Base-by-base conservation (phyloP, 2,888 invertebrate genomes). In the Aelia acuminata region DNA sequence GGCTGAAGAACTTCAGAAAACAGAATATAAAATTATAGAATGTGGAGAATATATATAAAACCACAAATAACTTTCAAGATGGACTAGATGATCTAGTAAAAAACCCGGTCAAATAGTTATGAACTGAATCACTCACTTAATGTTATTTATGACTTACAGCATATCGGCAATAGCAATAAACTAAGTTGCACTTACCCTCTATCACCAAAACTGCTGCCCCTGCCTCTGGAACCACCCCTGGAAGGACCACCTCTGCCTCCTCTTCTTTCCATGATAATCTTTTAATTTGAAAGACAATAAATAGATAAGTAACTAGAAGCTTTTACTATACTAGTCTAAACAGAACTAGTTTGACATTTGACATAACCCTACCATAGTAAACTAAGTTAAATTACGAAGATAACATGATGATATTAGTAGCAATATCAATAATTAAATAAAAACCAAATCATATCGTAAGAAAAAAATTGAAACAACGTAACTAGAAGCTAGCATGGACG, bases 201-300 rank as follows among this genome's bases (percentile, higher is more conserved):
- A 8, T 87, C 87, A 15, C 70, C 70, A 70, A 48, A 75, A 49
- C 49, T 50, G 53, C 85, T 53, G 49, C 87, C 70, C 48, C 87
- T 47, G n/a, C 87, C 75, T 63, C 70, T 26, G 4, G 87, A 75
- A 3, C 70, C 70, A 4, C 87, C 87, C 48, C 87, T 63, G 22
- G 75, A 48, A 48, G 87, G 87, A 8, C 87, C 87, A 31, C 87
- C 87, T 43, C 87, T 39, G 22, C 87, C 70, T 87, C 87, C 39
- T 47, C 87, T 63, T 53, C 85, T 53, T 80, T 80, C 39, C 85
- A 85, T 39, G 49, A 50, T 31, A 57, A 57, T 50, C 85, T 57
- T 31, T 53, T n/a, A 85, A 85, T 53, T 8, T 13, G 31, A 70
- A 70, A 35, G n/a, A 70, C 5, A 13, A 35, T 0, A 3, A 70